A percentile compares a stretch with the other conserved stretches of the same genome.
Conservation (phyloP, 2,888 invertebrate genomes). For the Hyposoter didymator region DNA sequence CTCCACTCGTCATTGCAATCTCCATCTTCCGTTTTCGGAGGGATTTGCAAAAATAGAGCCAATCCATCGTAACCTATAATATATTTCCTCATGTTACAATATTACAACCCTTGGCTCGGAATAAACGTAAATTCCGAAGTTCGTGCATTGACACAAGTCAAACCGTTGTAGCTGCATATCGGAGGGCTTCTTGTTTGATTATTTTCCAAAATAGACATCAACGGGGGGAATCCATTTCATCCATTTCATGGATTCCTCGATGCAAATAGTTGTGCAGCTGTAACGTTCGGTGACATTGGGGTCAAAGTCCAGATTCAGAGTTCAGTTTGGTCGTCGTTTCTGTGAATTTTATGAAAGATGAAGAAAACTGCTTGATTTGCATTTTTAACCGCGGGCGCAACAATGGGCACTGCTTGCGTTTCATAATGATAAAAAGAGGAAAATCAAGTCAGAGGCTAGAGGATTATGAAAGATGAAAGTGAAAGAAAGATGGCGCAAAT, state of each 20-base stretch:
- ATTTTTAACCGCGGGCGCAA: too few relatives aligned
- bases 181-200: background rate
- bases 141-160: background rate
- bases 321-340: too few relatives aligned
- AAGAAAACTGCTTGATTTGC: too few relatives aligned
- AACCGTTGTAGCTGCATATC: background rate
- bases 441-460: constrained; percentile 23
- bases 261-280: background rate
- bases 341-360: too few relatives aligned
- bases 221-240: background rate
- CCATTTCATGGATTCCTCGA: background rate
- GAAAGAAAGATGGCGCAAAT: constrained; percentile 7
- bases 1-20: background rate
- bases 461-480: constrained; percentile 11
- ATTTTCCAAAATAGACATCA: background rate
- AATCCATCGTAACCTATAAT: background rate
- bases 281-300: too few relatives aligned
- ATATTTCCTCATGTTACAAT: constrained; percentile 2
- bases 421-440: background rate
- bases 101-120: background rate
- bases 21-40: background rate
- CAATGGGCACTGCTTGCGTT: too few relatives aligned
- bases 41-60: background rate
- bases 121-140: background rate
- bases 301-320: too few relatives aligned